Conservation (phyloP, 2,113 vertebrate species). For the Xiphorhynchus elegans region DNA sequence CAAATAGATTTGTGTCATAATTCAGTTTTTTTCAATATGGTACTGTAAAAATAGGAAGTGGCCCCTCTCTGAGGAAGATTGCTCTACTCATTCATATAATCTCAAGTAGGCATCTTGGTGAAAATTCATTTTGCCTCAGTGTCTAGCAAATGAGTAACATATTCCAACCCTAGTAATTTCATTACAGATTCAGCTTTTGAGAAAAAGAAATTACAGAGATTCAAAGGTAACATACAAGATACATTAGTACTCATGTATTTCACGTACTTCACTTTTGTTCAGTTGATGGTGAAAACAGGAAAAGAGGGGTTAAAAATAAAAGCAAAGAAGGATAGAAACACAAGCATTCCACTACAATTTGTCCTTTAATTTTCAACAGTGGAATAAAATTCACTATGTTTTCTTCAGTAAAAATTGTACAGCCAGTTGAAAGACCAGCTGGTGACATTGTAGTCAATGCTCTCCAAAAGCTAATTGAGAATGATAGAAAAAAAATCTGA, state of each 20-base stretch:
- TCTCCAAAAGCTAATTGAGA: constrained; percentile 65
- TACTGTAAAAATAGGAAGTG: not conserved
- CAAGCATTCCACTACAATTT: not conserved
- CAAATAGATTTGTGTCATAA: not conserved
- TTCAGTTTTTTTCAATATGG: not conserved
- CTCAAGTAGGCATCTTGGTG: not conserved
- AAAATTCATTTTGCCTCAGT: not conserved
- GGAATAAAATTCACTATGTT: constrained; percentile 22
- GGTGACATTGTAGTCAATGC: constrained; percentile 46
- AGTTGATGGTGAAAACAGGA: not conserved
- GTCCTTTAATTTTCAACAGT: constrained; percentile 26
- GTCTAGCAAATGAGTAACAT: not conserved
- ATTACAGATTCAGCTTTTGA: not conserved
- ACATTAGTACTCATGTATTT: not conserved
- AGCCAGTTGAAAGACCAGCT: constrained; percentile 65
- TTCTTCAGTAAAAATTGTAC: constrained; percentile 37
- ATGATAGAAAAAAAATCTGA: constrained; percentile 14
- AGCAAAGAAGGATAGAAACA: not conserved
- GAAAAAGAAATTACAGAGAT: not conserved
- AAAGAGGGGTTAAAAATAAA: not conserved
- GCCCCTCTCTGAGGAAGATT: not conserved
- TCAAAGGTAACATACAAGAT: not conserved
- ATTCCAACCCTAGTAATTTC: not conserved
- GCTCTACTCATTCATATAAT: not conserved
- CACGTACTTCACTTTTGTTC: not conserved